A percentile compares a stretch with the other conserved stretches of the same genome.
Evolutionary conservation across 2,113 vertebrate species (phyloP).

Genomic region (Chelonoidis abingdonii): DNA sequence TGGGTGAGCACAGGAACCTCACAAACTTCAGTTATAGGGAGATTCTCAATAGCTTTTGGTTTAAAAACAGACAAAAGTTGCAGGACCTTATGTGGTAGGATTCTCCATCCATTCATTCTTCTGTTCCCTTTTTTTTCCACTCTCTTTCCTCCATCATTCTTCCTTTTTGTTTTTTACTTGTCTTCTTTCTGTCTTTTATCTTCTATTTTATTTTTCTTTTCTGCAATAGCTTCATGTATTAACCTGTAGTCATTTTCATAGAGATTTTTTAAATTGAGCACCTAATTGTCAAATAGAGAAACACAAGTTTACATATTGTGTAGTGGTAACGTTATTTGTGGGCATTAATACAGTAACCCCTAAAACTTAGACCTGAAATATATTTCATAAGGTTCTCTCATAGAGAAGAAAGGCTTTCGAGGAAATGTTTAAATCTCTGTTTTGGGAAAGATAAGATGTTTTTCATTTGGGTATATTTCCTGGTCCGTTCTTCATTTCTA

Average conservation of each 20-base stretch:
- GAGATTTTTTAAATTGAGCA: neutral
- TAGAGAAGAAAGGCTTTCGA: neutral
- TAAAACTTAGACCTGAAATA: neutral
- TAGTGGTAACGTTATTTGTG: neutral
- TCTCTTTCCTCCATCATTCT: no score
- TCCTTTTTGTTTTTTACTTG: no score
- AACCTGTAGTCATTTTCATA: neutral
- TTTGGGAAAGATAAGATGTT: neutral
- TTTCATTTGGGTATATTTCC: neutral
- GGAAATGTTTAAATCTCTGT: neutral
- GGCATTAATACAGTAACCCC: neutral
- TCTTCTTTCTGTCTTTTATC: no score
- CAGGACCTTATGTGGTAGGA: neutral
- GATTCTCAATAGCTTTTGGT: neutral
- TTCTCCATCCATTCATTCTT: no score
- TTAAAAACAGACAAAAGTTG: neutral
- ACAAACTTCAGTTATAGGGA: neutral
- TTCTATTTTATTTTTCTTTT: neutral
- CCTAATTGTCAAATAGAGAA: neutral
- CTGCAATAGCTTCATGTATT: neutral
- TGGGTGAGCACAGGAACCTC: neutral
- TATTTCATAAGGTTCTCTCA: neutral
- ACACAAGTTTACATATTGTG: neutral
- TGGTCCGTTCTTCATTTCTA: neutral
- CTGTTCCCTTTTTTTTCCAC: no score